These are phyloP conservation scores for Temnothorax longispinosus DNA, from an alignment of 1,140 invertebrate genomes.

Conservation along the genomic window DNA sequence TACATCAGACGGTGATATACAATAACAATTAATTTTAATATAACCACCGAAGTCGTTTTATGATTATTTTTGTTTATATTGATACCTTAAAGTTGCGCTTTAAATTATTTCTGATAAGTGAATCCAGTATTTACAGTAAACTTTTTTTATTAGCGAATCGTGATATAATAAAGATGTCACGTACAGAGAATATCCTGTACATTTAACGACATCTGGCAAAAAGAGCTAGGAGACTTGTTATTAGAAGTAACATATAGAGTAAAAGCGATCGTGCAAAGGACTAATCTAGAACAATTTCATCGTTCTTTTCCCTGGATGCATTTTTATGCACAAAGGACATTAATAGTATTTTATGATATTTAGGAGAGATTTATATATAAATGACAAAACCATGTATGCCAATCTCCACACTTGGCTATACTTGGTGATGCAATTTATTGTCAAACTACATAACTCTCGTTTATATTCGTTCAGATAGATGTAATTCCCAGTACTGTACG, in stretches of 20 bases:
- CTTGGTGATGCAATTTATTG: conserved; percentile 25
- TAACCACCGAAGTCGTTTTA: conserved; percentile 20
- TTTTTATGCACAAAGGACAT: conserved; percentile 28
- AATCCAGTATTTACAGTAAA: conserved; percentile 8
- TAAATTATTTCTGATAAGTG: conserved; percentile 9
- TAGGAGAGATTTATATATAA: conserved; percentile 38
- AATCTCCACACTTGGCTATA: conserved; percentile 7
- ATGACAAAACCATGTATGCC: conserved; percentile 3
- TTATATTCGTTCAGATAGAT: conserved; percentile 56
- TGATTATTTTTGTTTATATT: conserved; percentile 10
- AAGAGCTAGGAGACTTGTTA: conserved; percentile 30
- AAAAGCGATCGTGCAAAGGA: conserved; percentile 27
- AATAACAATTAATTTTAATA: conserved; percentile 18
- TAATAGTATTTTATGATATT: conserved; percentile 60
- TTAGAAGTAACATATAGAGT: conserved; percentile 34
- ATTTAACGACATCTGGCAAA: conserved; percentile 1
- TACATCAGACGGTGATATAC: not conserved
- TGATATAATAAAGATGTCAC: conserved; percentile 6
- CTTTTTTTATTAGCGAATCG: conserved; percentile 11
- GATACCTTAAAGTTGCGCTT: not conserved
- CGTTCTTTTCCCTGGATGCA: conserved; percentile 23
- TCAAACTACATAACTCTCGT: conserved; percentile 28
- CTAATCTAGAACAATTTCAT: conserved; percentile 31
- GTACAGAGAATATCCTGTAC: conserved; percentile 26
- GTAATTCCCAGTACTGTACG: conserved; percentile 73